phyloP scores from a whole-genome alignment of 2,888 invertebrate genomes.

The Campoplex capitator region DNA sequence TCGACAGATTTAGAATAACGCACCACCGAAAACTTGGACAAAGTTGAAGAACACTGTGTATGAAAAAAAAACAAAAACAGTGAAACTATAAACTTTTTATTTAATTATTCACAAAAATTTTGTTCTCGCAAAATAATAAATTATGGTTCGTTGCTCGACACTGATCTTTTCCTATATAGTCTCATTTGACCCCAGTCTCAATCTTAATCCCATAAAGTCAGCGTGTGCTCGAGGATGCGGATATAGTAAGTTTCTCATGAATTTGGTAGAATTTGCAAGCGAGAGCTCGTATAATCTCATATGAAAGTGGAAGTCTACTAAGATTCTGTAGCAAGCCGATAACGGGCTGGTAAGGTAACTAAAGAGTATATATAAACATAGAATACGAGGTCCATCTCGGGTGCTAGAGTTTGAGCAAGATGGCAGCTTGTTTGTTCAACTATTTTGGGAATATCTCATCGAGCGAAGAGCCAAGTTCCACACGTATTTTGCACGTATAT shows the following conservation, averaged over 20 bases:
- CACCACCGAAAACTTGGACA: too few species aligned
- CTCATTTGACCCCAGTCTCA: not conserved
- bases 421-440: conserved; percentile 75
- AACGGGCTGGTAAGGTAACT: conserved; percentile 40
- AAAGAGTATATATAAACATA: conserved; percentile 17
- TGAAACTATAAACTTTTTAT: too few species aligned
- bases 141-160: not conserved
- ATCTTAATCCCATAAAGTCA: not conserved
- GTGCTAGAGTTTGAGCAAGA: conserved; percentile 11
- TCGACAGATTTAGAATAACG: too few species aligned
- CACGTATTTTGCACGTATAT: conserved; percentile 14
- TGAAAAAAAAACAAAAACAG: too few species aligned
- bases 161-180: not conserved
- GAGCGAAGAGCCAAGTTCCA: conserved; percentile 2
- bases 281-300: conserved; percentile 40
- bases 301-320: conserved; percentile 27
- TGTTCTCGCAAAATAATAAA: not conserved
- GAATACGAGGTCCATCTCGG: conserved; percentile 24
- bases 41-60: too few species aligned
- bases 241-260: conserved; percentile 41
- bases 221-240: conserved; percentile 6
- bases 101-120: not conserved
- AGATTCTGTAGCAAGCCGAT: conserved; percentile 58
- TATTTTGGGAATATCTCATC: conserved; percentile 72
- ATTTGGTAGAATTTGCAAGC: conserved; percentile 32